phyloP scores from a whole-genome alignment of 92 coral and sea anemone species.

The Phenganax stokvisi region DNA sequence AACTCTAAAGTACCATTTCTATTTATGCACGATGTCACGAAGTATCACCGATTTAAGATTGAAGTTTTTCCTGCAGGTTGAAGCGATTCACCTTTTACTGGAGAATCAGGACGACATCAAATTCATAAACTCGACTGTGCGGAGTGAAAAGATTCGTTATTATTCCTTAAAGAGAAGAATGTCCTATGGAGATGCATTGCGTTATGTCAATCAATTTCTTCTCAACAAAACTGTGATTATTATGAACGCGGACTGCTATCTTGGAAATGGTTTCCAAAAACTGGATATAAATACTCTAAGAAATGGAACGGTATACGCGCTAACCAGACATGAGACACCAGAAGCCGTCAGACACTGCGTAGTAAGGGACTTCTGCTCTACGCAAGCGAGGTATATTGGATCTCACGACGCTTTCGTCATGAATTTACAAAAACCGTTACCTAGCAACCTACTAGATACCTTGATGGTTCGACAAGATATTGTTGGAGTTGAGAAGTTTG shows the following conservation, averaged over 20 bases:
- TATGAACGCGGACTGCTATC: conserved; percentile 77
- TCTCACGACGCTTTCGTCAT: conserved; percentile 90
- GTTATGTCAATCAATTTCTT: conserved; percentile 59
- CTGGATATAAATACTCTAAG: conserved; percentile 48
- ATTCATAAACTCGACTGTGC: conserved; percentile 42
- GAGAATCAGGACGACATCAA: conserved; percentile 42
- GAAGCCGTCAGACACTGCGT: conserved; percentile 51
- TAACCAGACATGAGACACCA: conserved; percentile 70
- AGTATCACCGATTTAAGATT: not conserved
- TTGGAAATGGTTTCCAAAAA: conserved; percentile 69
- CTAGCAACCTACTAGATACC: conserved; percentile 44
- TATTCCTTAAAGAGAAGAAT: conserved; percentile 57
- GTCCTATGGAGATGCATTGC: conserved; percentile 72
- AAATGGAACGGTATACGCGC: conserved; percentile 60
- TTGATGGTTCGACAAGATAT: conserved; percentile 67
- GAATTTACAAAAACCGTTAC: conserved; percentile 50
- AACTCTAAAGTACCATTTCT: not conserved
- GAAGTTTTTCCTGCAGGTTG: conserved; percentile 42
- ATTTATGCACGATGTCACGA: not conserved
- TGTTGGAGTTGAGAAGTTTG: conserved; percentile 62
- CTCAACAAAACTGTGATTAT: conserved; percentile 53
- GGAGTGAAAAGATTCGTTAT: conserved; percentile 44
- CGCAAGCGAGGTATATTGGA: conserved; percentile 67
- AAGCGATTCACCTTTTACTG: conserved; percentile 49
- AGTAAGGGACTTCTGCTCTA: conserved; percentile 63